Evolutionary conservation across 2,888 invertebrate genomes (phyloP).

Genomic region (Exocentrus adspersus): DNA sequence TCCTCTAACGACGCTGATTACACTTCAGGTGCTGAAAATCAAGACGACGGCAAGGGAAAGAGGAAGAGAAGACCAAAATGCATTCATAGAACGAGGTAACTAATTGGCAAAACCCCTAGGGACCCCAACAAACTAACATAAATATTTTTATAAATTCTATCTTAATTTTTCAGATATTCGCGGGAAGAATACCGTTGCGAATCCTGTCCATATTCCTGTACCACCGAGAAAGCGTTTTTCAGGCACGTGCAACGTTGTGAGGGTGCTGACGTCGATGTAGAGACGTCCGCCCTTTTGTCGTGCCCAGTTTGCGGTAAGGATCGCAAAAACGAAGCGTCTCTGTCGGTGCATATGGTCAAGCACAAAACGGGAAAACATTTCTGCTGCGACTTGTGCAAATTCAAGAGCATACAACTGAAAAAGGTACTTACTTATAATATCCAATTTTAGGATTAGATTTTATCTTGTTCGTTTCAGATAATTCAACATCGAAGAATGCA

Average conservation of each 20-base stretch:
- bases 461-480: conserved; percentile 54
- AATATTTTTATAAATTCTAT: not conserved
- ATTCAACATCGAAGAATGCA: conserved; percentile 69
- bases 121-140: not conserved
- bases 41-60: conserved; percentile 20
- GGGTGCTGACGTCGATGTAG: conserved; percentile 51
- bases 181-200: conserved; percentile 67
- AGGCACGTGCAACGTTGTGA: conserved; percentile 65
- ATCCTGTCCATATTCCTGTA: conserved; percentile 67
- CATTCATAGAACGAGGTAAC: conserved; percentile 22
- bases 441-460: no score
- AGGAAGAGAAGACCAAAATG: conserved; percentile 20
- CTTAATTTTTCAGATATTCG: conserved; percentile 63
- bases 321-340: conserved; percentile 64
- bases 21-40: conserved; percentile 2
- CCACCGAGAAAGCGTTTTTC: conserved; percentile 67
- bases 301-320: conserved; percentile 69
- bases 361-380: conserved; percentile 65
- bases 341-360: conserved; percentile 66
- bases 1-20: conserved; percentile 30
- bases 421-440: conserved; percentile 58
- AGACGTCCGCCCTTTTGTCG: conserved; percentile 56
- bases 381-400: conserved; percentile 68
- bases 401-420: conserved; percentile 67
- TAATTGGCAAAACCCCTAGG: not conserved